These are phyloP conservation scores for Stenotaenia linearis DNA, from an alignment of 2,888 invertebrate species.

Conservation along the genomic window DNA sequence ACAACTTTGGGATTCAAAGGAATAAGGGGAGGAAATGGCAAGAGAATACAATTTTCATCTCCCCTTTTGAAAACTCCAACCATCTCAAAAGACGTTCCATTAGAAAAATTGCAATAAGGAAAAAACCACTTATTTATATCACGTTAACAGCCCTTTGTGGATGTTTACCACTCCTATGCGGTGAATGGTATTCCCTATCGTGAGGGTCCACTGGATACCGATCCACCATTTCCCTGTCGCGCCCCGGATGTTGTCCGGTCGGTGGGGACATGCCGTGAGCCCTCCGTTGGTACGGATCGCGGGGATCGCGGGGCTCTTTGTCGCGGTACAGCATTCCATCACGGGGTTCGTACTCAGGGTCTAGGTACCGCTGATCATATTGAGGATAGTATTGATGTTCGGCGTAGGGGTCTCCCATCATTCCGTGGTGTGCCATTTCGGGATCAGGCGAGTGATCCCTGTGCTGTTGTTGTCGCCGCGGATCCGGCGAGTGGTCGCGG, in stretches of 20 bases:
- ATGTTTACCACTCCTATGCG: slow-evolving; percentile 34
- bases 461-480: not conserved
- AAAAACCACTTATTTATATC: slow-evolving; percentile 31
- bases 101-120: not conserved
- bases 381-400: not conserved
- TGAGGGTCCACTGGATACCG: not conserved
- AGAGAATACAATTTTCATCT: too few relatives aligned
- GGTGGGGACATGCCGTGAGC: not conserved
- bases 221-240: slow-evolving; percentile 14
- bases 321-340: slow-evolving; percentile 35
- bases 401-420: not conserved
- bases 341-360: slow-evolving; percentile 35
- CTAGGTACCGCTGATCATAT: slow-evolving; percentile 33
- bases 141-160: slow-evolving; percentile 36
- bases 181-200: slow-evolving; percentile 34
- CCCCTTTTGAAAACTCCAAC: not conserved
- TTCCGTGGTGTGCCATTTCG: not conserved
- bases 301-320: slow-evolving; percentile 8
- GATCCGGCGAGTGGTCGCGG: slow-evolving; percentile 24
- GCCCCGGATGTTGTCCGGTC: slow-evolving; percentile 8
- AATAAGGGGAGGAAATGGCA: not conserved
- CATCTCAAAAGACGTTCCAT: not conserved
- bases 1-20: too few relatives aligned
- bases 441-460: not conserved
- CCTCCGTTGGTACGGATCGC: not conserved